Evolutionary conservation across 2,113 vertebrate species (phyloP), one percentile per base, ranked within the genome.

Genomic region (Hippocampus zosterae): DNA sequence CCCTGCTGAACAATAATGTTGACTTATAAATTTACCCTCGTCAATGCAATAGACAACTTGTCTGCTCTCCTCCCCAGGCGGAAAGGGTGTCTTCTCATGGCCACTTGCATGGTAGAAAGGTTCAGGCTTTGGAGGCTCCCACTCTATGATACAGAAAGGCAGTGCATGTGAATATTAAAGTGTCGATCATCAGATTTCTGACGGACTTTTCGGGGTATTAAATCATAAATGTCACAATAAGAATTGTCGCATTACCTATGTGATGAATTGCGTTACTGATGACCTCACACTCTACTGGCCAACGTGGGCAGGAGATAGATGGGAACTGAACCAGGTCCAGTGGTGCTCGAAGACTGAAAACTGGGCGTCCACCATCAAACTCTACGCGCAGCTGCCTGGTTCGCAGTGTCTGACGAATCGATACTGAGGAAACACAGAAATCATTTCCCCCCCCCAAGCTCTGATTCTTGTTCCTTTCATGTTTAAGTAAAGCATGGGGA

Each of bases 221-320:
- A 53, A 21, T 9, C 21, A n/a, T n/a, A 8, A n/a, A 3, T 55
- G 65, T 46, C 25, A 9, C 3, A 65, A 50, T 46, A 9, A 25
- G 1, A 37, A 16, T 10, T 15, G 61, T 7, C 12, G 12, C 8
- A 27, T 85, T 91, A 96, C 95, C 94, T 40, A 95, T 93, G 72
- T 98, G 96, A 62, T 89, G 84, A 10, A 96, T 81, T 0, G 42
- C 46, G 62, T 94, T 94, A 15, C 85, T 65, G 80, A 95, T 91
- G 85, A 98, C 94, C 72, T 96, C 94, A 52, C 95, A 94, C 75
- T 97, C 95, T 3, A 90, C 16, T 1, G 96, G 96, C 95, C 96
- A 98, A 16, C 89, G 88, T 1, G 88, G 84, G 1, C 78, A 75
- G n/a, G 37, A 74, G 0, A n/a, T 41, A 0, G 85, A 84, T 16